A percentile compares a stretch with the other conserved stretches of the same genome.
These are phyloP conservation scores for Nipponia nippon DNA, from an alignment of 2,113 vertebrate genomes.

Conservation along the genomic window DNA sequence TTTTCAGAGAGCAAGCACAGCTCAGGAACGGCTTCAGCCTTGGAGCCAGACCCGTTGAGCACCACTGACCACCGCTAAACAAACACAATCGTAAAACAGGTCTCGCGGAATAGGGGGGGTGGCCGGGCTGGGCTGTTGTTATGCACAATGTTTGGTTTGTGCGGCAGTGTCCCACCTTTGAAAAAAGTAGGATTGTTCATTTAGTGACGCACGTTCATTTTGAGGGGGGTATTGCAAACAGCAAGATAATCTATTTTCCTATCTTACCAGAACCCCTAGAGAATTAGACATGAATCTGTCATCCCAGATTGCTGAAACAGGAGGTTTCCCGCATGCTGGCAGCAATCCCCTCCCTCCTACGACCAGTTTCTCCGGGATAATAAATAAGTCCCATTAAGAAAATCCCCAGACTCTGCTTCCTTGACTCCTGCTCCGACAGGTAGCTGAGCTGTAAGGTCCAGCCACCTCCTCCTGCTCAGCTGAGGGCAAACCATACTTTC, in stretches of 20 bases:
- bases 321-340: neutral
- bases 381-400: neutral
- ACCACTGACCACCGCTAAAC: neutral
- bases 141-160: neutral
- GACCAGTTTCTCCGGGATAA: neutral
- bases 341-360: neutral
- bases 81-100: fast-evolving
- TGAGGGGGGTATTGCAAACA: neutral
- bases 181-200: neutral
- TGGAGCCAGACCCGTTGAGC: neutral
- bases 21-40: neutral
- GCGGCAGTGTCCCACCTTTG: neutral
- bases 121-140: neutral
- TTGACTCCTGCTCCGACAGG: fast-evolving
- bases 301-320: neutral
- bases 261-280: neutral
- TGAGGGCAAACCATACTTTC: neutral
- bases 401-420: neutral
- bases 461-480: neutral
- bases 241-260: neutral
- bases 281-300: neutral
- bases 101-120: fast-evolving
- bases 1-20: neutral
- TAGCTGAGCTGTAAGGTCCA: neutral
- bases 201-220: neutral